Conservation (phyloP, 2,113 vertebrate genomes). For the Pelecanus crispus region DNA sequence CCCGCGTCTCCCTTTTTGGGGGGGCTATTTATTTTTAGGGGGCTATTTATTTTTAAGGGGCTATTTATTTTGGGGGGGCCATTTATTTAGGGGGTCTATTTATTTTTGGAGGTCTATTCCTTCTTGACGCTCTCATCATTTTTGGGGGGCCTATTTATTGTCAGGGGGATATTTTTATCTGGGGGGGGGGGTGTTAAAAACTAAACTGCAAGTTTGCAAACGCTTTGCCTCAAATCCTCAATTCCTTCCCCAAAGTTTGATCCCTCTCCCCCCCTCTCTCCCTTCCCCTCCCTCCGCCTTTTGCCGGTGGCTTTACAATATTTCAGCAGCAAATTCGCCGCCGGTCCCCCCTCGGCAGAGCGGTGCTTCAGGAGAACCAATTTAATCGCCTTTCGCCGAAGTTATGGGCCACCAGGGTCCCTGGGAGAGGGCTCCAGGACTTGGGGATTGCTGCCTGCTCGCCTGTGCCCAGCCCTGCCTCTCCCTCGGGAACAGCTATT, state of each 20-base stretch:
- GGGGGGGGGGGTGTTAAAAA: accelerated
- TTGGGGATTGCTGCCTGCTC: not conserved
- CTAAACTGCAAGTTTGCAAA: not conserved
- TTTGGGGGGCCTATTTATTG: not conserved
- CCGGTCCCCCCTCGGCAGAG: not conserved
- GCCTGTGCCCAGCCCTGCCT: not conserved
- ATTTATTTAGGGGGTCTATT: not conserved
- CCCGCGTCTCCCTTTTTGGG: not conserved
- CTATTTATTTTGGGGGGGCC: not conserved
- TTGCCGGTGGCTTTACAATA: not conserved
- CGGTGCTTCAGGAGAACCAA: not conserved
- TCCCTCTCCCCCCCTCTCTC: too few species aligned
- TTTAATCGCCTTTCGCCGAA: not conserved
- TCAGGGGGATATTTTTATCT: not conserved
- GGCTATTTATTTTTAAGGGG: not conserved
- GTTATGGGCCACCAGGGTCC: not conserved
- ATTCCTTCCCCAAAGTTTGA: not conserved
- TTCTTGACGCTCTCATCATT: too few species aligned
- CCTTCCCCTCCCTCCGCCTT: not conserved
- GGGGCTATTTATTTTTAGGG: too few species aligned
- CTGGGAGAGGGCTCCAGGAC: not conserved
- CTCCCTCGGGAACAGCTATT: not conserved
- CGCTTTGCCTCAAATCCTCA: not conserved
- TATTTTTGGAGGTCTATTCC: not conserved
- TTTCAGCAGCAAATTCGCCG: not conserved